Base-by-base conservation (phyloP, 2,113 vertebrate species). In the Toxostoma redivivum region DNA sequence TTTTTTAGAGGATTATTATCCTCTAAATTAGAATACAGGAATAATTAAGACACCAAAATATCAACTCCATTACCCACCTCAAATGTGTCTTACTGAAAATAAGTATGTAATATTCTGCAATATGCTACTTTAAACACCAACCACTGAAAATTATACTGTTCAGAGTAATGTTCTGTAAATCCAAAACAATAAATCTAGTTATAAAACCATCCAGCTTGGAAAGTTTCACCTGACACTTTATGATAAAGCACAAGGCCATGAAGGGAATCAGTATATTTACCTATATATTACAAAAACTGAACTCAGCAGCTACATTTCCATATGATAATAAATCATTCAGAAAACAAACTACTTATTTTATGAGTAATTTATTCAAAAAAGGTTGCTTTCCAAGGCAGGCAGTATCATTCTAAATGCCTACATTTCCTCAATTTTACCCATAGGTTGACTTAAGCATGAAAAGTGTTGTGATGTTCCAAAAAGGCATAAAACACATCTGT, bases 101-200 rank as follows among this genome's bases (percentile, higher is more conserved):
- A 71, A 93, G 71, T 37, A 57, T 18, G 22, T 31, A 16, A 37
- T 33, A 81, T 37, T 84, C 58, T 84, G 70, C 27, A 58, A 40
- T 33, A 80, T 58, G 35, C 53, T 82, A 82, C 72, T 86, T 94
- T 72, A 97, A 77, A 64, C 27, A 64, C 24, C 60, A 88, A 44
- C 58, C 38, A 76, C 48, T 86, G 87, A 94, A 94, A 95, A 90
- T 48, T 54, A 80, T 27, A 83, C 62, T 86, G 23, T 17, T 96
- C 48, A 77, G 50, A 90, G 25, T 77, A 91, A 86, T 35, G 25
- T 66, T 91, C 81, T 86, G 64, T 85, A 89, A 96, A 93, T 89
- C 30, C 45, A 93, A 85, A 97, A 90, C n/a, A 57, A 84, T 86
- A 94, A 72, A 84, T 76, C 79, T 67, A 57, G 90, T 84, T 71